Evolutionary conservation across 2,888 invertebrate species (phyloP).

Genomic region (Tipula helvola): DNA sequence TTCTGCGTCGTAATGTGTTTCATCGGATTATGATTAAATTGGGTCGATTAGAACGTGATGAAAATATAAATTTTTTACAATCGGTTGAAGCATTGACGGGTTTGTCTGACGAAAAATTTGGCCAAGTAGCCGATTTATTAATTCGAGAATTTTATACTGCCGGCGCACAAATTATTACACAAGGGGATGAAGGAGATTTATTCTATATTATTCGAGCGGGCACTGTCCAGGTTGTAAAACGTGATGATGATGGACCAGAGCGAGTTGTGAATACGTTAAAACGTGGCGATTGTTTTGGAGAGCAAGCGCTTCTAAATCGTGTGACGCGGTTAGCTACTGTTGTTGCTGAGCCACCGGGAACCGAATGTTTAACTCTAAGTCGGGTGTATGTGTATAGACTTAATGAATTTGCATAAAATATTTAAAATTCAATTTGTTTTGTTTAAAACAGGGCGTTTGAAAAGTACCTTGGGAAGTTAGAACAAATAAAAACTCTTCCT

Average conservation of each 20-base stretch:
- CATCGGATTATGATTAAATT: slow-evolving; percentile 81
- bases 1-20: slow-evolving; percentile 72
- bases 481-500: slow-evolving; percentile 29
- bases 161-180: slow-evolving; percentile 65
- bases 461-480: slow-evolving; percentile 62
- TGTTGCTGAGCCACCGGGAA: slow-evolving; percentile 69
- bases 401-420: background rate
- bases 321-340: slow-evolving; percentile 83
- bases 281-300: slow-evolving; percentile 79
- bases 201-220: slow-evolving; percentile 85
- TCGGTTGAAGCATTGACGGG: slow-evolving; percentile 57
- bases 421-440: background rate
- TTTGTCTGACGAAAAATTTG: background rate
- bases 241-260: slow-evolving; percentile 45
- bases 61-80: slow-evolving; percentile 70
- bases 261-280: slow-evolving; percentile 54
- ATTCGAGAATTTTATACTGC: slow-evolving; percentile 76
- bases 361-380: slow-evolving; percentile 78
- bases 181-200: slow-evolving; percentile 78
- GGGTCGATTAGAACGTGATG: slow-evolving; percentile 70
- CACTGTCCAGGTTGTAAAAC: slow-evolving; percentile 59
- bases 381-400: slow-evolving; percentile 49
- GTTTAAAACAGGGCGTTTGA: slow-evolving; percentile 50
- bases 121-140: slow-evolving; percentile 72
- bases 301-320: slow-evolving; percentile 73